Conservation (phyloP, 2,113 vertebrate species). For the Brachyhypopomus gauderio region DNA sequence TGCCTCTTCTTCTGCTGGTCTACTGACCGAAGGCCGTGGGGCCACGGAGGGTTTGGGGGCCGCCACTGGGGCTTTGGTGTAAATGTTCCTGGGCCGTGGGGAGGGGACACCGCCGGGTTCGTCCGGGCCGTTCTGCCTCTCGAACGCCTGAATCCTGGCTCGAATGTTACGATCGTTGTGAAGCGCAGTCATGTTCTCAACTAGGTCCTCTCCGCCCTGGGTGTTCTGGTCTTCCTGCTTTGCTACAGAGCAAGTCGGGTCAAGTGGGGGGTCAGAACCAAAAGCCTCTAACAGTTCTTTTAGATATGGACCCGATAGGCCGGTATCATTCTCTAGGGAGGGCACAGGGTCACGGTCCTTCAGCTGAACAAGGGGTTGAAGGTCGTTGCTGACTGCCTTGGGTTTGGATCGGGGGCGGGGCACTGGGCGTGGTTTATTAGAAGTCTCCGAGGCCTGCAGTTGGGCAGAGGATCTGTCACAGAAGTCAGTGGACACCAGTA, state of each 20-base stretch:
- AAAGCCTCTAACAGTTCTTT: slow-evolving; percentile 71
- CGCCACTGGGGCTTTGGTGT: slow-evolving; percentile 67
- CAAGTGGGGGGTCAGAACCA: slow-evolving; percentile 61
- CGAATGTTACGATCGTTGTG: slow-evolving; percentile 81
- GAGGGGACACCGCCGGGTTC: slow-evolving; percentile 66
- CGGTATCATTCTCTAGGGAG: slow-evolving; percentile 2
- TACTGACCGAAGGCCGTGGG: slow-evolving; percentile 71
- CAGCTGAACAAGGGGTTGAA: slow-evolving; percentile 64
- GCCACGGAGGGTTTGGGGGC: slow-evolving; percentile 81
- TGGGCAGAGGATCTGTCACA: background rate
- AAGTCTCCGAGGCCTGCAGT: background rate
- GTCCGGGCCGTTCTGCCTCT: slow-evolving; percentile 75
- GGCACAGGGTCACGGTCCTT: slow-evolving; percentile 48
- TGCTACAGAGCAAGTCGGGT: slow-evolving; percentile 19
- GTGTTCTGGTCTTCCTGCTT: slow-evolving; percentile 27
- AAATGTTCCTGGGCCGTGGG: slow-evolving; percentile 74
- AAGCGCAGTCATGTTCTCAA: slow-evolving; percentile 76
- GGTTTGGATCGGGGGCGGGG: slow-evolving; percentile 87
- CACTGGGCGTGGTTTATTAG: slow-evolving; percentile 71
- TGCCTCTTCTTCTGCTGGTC: slow-evolving; percentile 70
- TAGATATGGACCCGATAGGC: slow-evolving; percentile 62
- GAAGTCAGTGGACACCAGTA: background rate
- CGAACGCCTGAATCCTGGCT: slow-evolving; percentile 89
- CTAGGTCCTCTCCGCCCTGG: slow-evolving; percentile 41
- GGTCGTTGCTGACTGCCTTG: slow-evolving; percentile 69